Evolutionary conservation across 2,113 vertebrate species (phyloP).

Genomic region (Tautogolabrus adspersus): DNA sequence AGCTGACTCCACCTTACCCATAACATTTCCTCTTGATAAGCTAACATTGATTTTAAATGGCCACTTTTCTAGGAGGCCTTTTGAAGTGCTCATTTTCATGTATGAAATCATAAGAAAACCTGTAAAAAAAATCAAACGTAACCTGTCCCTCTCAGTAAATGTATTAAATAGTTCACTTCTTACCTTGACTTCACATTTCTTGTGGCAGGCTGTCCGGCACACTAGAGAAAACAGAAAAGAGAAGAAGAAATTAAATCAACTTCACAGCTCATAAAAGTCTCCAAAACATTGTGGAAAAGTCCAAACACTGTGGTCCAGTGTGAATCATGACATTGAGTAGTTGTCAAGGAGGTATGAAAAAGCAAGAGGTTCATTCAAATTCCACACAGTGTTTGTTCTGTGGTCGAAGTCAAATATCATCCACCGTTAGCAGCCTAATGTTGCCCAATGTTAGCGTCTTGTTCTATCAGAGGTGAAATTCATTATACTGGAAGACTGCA

Average conservation of each 20-base stretch:
- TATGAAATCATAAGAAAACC: neutral
- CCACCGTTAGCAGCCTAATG: conserved; percentile 36
- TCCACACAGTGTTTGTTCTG: conserved; percentile 68
- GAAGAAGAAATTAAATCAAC: conserved; percentile 26
- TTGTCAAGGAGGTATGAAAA: conserved; percentile 42
- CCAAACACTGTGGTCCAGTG: conserved; percentile 25
- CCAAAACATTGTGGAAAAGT: conserved; percentile 21
- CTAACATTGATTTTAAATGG: conserved; percentile 27
- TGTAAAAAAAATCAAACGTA: neutral
- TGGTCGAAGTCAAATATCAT: conserved; percentile 67
- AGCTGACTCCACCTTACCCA: conserved; percentile 49
- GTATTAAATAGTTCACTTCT: conserved; percentile 58
- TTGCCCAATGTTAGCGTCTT: conserved; percentile 27
- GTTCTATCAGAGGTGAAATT: conserved; percentile 27
- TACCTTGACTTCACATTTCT: conserved; percentile 96
- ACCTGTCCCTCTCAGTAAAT: no score
- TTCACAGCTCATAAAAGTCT: conserved; percentile 43
- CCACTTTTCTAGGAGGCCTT: neutral
- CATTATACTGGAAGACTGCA: conserved; percentile 5
- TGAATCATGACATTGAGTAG: conserved; percentile 36
- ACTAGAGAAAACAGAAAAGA: conserved; percentile 77
- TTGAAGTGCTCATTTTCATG: neutral
- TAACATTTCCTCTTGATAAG: conserved; percentile 56
- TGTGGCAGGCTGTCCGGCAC: conserved; percentile 91
- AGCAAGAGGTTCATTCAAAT: conserved; percentile 38